These are phyloP conservation scores for Lycophotia porphyrea DNA, from an alignment of 2,888 invertebrate genomes.

Conservation along the genomic window DNA sequence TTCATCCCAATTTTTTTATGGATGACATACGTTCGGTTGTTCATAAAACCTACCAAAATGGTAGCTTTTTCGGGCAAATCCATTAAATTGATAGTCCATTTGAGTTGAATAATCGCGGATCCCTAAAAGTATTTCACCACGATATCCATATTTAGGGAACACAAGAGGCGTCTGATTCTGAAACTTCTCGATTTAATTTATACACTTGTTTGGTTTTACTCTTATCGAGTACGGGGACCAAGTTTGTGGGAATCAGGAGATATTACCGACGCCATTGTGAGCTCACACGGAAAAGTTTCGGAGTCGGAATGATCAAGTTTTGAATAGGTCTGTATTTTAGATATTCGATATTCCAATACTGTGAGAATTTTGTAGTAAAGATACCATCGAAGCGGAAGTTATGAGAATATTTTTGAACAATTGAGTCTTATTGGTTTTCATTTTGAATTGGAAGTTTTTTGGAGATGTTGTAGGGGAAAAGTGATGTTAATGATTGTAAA, in stretches of 20 bases:
- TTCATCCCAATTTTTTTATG: neutral
- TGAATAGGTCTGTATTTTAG: conserved; percentile 66
- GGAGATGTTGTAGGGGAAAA: neutral
- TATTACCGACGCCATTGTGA: conserved; percentile 70
- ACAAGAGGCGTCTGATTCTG: conserved; percentile 85
- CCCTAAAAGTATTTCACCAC: conserved; percentile 72
- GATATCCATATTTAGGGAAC: conserved; percentile 78
- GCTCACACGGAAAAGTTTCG: conserved; percentile 70
- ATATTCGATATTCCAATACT: conserved; percentile 68
- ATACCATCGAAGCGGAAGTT: conserved; percentile 32
- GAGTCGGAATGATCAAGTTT: conserved; percentile 72
- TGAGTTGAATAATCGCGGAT: conserved; percentile 23
- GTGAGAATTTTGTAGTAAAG: conserved; percentile 51
- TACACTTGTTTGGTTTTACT: conserved; percentile 86
- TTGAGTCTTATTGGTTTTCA: conserved; percentile 22
- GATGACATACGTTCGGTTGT: neutral
- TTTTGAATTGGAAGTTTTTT: conserved; percentile 7
- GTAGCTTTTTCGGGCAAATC: neutral
- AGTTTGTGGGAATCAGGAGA: conserved; percentile 67
- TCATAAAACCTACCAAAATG: neutral
- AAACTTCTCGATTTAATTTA: conserved; percentile 88
- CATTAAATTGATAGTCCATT: conserved; percentile 2
- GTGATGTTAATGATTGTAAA: neutral
- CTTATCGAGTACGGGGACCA: conserved; percentile 75
- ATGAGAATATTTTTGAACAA: conserved; percentile 29